phyloP scores from a whole-genome alignment of 2,797 vertebrate species.

The Graptemys geographica region DNA sequence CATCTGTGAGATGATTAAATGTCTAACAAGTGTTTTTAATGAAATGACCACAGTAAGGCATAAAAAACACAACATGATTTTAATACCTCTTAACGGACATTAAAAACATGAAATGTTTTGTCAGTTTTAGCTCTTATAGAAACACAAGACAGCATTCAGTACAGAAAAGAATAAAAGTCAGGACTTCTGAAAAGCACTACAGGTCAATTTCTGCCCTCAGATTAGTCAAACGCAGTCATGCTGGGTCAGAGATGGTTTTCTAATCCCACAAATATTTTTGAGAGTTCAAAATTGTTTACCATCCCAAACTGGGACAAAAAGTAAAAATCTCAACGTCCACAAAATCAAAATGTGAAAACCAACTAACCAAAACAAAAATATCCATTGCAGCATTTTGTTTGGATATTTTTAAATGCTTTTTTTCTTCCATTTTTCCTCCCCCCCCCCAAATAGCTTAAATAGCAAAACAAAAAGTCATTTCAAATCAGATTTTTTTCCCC shows the following conservation, averaged over 20 bases:
- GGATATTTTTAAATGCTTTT: not conserved
- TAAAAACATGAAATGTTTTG: not conserved
- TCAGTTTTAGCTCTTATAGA: not conserved
- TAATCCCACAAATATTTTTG: not conserved
- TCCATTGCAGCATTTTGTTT: not conserved
- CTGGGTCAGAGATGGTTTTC: not conserved
- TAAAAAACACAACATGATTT: not conserved
- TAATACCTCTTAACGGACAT: not conserved
- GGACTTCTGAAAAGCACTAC: not conserved
- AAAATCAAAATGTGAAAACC: not conserved
- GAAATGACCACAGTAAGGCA: slow-evolving; percentile 13
- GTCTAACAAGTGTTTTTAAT: not conserved
- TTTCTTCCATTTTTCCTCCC: not conserved
- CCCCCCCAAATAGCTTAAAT: not conserved
- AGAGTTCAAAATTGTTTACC: not conserved
- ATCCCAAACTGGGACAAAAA: not conserved
- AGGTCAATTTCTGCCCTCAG: not conserved
- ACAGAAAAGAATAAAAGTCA: not conserved
- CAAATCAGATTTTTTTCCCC: not conserved
- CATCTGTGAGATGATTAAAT: not conserved
- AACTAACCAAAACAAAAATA: not conserved
- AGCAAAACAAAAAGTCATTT: not conserved
- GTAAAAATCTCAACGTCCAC: not conserved
- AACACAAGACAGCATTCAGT: not conserved
- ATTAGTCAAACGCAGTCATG: not conserved